A percentile compares a stretch with the other conserved stretches of the same genome.
Conservation (phyloP, 2,113 vertebrate species). For the Colossoma macropomum region DNA sequence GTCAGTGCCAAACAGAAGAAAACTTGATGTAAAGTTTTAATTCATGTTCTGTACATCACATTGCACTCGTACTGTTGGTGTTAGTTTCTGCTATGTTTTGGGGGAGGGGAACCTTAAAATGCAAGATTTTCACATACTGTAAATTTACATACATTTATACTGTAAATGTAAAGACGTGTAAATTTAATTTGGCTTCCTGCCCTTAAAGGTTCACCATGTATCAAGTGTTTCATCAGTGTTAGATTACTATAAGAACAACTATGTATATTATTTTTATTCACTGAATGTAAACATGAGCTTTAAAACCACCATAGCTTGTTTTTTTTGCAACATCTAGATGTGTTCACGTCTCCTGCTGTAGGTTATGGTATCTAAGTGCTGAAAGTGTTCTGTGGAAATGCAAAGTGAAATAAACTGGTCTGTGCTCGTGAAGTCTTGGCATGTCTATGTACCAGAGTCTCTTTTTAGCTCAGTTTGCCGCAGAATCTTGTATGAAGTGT, state of each 20-base stretch:
- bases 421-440: not conserved
- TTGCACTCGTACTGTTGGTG: not conserved
- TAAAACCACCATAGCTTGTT: not conserved
- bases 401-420: not conserved
- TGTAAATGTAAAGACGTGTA: not conserved
- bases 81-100: not conserved
- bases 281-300: not conserved
- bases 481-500: not conserved
- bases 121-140: not conserved
- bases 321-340: not conserved
- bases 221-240: not conserved
- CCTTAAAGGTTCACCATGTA: not conserved
- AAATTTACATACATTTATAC: not conserved
- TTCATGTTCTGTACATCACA: not conserved
- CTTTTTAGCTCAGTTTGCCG: not conserved
- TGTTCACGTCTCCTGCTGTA: not conserved
- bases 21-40: not conserved
- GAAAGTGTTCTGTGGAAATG: slow-evolving; percentile 1
- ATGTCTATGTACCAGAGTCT: not conserved
- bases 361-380: not conserved
- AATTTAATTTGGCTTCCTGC: not conserved
- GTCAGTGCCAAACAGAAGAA: not conserved
- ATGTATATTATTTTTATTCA: not conserved
- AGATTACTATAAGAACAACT: not conserved
- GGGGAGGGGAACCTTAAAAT: not conserved